Evolutionary conservation across 2,797 vertebrate species (phyloP), one percentile per base, ranked within the genome.

Genomic region (Threskiornis aethiopicus): DNA sequence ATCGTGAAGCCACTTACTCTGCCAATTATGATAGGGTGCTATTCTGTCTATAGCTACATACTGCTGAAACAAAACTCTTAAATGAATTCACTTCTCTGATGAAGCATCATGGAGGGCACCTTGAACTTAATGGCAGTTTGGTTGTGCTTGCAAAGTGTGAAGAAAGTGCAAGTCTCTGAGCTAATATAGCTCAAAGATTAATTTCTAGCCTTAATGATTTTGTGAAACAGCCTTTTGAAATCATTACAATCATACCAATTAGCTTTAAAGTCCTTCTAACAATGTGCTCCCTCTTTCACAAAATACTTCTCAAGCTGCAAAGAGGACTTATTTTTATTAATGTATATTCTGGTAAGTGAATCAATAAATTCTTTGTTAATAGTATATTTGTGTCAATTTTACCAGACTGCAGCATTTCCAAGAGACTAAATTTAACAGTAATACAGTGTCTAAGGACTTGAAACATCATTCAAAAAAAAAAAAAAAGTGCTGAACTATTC

Each of bases 181-280:
- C 91, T 97, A 96, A 97, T 97, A 93, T 90, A 95, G 90, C 94
- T 92, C 92, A 93, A 96, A 97, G 96, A 97, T 97, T 97, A 97
- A 97, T 97, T 96, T 96, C 91, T 93, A 91, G 76, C 46, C 71
- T 89, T 97, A 96, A 97, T 93, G 94, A 97, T 97, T 97, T 95
- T 94, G 89, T 78, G 92, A 84, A 96, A 59, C 71, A 92, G 95
- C 82, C 91, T 96, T 96, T 95, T 95, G 92, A 95, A 96, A 97
- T 94, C 87, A 91, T 91, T 91, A 79, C 87, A 93, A 94, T 96
- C 93, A 97, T 97, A 95, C 87, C 85, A 96, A 97, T 96, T 97
- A 97, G 72, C 67, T 91, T 81, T 90, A 81, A 94, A 92, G 89
- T 92, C 91, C 69, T 96, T 91, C 65, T 83, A 84, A 76, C 79